phyloP scores from a whole-genome alignment of 2,113 vertebrate genomes.

The Gymnocephalus cernua region DNA sequence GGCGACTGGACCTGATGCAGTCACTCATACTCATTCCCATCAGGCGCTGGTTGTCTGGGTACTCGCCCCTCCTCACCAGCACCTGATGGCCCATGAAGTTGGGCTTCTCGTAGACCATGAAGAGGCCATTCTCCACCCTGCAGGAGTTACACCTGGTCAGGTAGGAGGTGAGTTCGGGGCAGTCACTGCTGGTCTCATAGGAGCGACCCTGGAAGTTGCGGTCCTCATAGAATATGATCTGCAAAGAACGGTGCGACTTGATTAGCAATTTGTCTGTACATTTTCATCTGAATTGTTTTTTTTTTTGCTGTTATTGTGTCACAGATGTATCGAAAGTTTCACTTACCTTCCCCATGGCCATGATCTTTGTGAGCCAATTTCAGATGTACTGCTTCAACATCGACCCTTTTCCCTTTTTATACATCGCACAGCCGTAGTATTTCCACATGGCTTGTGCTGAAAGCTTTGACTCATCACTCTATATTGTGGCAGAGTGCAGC shows the following conservation, averaged over 20 bases:
- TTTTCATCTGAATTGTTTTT: not conserved
- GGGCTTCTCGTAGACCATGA: slow-evolving; percentile 72
- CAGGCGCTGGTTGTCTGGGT: slow-evolving; percentile 77
- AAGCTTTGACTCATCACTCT: slow-evolving; percentile 76
- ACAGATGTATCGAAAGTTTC: slow-evolving; percentile 1
- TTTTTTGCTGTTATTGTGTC: not conserved
- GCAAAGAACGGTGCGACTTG: not conserved
- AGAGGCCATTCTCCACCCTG: slow-evolving; percentile 75
- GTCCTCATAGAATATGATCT: slow-evolving; percentile 83
- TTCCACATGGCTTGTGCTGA: slow-evolving; percentile 69
- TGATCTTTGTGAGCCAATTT: slow-evolving; percentile 56
- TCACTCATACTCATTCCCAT: slow-evolving; percentile 75
- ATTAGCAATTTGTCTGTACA: not conserved
- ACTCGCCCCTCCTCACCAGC: slow-evolving; percentile 78
- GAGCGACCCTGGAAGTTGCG: slow-evolving; percentile 78
- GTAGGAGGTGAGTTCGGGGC: slow-evolving; percentile 70
- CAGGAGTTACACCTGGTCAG: slow-evolving; percentile 77
- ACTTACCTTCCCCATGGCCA: slow-evolving; percentile 75
- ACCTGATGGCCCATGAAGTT: slow-evolving; percentile 72
- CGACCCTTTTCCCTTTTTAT: slow-evolving; percentile 72
- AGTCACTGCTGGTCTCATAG: slow-evolving; percentile 76
- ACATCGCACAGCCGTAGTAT: slow-evolving; percentile 57
- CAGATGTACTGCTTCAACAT: slow-evolving; percentile 66
- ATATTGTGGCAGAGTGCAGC: slow-evolving; percentile 60
- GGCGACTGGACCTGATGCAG: slow-evolving; percentile 80